A percentile compares a stretch with the other conserved stretches of the same genome.
Evolutionary conservation across 2,888 invertebrate genomes (phyloP).

Genomic region (Calameuta idolon): DNA sequence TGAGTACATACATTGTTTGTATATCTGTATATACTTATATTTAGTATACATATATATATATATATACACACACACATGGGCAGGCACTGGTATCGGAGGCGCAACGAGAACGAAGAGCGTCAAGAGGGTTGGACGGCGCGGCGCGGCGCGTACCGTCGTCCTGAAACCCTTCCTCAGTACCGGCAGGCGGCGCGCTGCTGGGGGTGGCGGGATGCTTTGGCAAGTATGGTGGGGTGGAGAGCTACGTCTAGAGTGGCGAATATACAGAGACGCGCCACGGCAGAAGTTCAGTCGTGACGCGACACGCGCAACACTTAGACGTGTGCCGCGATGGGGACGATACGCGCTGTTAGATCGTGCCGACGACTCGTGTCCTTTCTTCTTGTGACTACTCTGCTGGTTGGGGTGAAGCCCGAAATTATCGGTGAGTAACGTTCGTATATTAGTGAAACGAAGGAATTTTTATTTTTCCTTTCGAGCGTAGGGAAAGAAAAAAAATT

Average conservation of each 20-base stretch:
- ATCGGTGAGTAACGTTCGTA: constrained; percentile 52
- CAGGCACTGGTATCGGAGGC: constrained; percentile 10
- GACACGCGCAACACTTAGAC: constrained; percentile 56
- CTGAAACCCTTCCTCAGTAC: constrained; percentile 6
- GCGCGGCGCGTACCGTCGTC: constrained; percentile 31
- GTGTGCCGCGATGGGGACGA: background rate
- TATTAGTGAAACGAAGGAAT: background rate
- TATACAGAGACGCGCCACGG: constrained; percentile 55
- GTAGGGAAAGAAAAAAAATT: background rate
- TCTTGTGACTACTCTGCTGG: constrained; percentile 45
- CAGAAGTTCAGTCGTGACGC: constrained; percentile 62
- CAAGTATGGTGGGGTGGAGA: background rate
- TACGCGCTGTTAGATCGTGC: constrained; percentile 1
- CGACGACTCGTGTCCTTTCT: constrained; percentile 30
- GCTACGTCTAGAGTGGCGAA: constrained; percentile 26
- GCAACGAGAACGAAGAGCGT: constrained; percentile 18
- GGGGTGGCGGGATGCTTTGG: constrained; percentile 27
- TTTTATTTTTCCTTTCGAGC: background rate
- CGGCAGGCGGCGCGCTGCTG: constrained; percentile 33
- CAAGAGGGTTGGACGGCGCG: constrained; percentile 36
- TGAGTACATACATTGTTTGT: background rate
- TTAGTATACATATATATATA: background rate
- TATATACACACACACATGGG: background rate
- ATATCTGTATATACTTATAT: background rate
- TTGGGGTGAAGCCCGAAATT: constrained; percentile 54